Evolutionary conservation across 2,797 vertebrate species (phyloP), one percentile per base, ranked within the genome.

Genomic region (Psittacula derbiana): DNA sequence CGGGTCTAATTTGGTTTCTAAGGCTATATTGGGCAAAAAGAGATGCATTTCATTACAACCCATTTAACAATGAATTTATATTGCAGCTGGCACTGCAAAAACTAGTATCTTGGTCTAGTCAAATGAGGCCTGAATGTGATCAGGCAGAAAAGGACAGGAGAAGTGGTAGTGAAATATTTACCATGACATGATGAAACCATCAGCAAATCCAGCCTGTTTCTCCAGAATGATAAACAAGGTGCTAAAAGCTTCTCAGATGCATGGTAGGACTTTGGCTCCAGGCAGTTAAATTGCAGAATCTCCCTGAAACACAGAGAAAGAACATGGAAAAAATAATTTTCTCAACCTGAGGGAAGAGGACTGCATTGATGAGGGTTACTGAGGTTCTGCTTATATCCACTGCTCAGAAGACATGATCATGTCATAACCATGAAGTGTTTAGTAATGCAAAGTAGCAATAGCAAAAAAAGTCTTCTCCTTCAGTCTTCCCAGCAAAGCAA

Each of bases 121-220:
- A 86, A 75, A 95, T 81, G 76, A 84, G 47, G 33, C 41, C 66
- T 88, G 70, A 84, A 78, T 31, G 2, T 84, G 70, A 75, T 75
- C 72, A 88, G 3, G 8, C 40, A 79, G 65, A 84, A 95, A 78
- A 33, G 33, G 44, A 90, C 18, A 80, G 24, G 73, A 78, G 62
- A 80, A 88, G 62, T 18, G 7, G 18, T 75, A 66, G 74, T 94
- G 92, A 96, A 96, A 88, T 94, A 96, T 96, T 96, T 93, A 84
- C 62, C 13, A 8, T 53, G 88, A 93, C 78, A n/a, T 76, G 82
- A 91, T 52, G 82, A 97, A 96, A 88, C 60, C 67, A 81, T 88
- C 76, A 92, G 76, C 76, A 94, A 93, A 95, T 82, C 31, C 36
- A 70, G 23, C 16, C 24, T 49, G 40, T 80, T 92, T 92, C 62